Conservation (phyloP, 2,888 invertebrate genomes). For the Drosophila anceps region DNA sequence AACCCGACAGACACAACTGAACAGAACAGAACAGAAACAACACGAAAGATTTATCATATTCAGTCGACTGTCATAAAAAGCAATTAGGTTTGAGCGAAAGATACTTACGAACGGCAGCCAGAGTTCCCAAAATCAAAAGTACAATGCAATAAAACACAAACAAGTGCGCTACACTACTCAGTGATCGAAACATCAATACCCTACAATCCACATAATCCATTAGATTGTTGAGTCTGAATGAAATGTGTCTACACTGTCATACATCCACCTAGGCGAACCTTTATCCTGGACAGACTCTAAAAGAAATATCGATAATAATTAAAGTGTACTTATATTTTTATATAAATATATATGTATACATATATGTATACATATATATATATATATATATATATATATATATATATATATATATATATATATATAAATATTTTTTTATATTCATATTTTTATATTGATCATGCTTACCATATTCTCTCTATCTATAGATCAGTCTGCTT, state of each 20-base stretch:
- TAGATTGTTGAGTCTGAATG: neutral
- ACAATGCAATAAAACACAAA: conserved; percentile 48
- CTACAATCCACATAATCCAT: conserved; percentile 4
- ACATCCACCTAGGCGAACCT: neutral
- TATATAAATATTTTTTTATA: too few species aligned
- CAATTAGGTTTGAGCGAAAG: conserved; percentile 68
- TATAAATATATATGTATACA: too few species aligned
- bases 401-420: too few species aligned
- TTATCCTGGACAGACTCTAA: neutral
- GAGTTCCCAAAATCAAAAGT: conserved; percentile 56
- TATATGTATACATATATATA: too few species aligned
- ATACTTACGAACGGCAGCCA: conserved; percentile 60
- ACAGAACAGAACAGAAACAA: conserved; percentile 21
- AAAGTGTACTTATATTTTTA: too few species aligned
- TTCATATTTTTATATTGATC: neutral
- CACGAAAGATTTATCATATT: conserved; percentile 75
- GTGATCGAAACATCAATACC: conserved; percentile 5
- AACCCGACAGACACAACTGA: conserved; percentile 22
- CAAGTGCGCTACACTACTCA: neutral
- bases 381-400: too few species aligned
- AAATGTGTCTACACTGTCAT: neutral
- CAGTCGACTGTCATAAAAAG: conserved; percentile 77
- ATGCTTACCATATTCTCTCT: neutral
- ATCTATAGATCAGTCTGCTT: neutral
- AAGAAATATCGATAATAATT: neutral